Conservation (phyloP, 2,113 vertebrate species). For the Tichodroma muraria region DNA sequence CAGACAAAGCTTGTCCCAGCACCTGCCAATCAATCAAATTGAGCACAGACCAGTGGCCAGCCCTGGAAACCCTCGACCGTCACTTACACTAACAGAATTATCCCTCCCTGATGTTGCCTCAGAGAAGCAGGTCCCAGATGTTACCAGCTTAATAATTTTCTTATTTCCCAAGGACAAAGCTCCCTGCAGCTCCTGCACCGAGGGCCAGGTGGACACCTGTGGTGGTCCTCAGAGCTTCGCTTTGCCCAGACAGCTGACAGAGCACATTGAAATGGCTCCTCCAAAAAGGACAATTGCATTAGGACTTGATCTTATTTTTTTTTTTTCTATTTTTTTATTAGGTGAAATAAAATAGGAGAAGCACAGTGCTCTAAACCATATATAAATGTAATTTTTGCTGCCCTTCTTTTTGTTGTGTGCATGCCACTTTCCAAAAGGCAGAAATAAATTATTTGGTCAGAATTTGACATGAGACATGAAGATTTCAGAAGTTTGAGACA, state of each 20-base stretch:
- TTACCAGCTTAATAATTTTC: constrained; percentile 35
- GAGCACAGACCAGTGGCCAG: not conserved
- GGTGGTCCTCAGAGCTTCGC: not conserved
- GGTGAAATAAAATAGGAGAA: not conserved
- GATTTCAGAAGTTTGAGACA: not conserved
- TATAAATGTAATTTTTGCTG: not conserved
- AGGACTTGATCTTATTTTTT: not conserved
- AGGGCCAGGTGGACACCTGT: not conserved
- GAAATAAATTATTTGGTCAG: not conserved
- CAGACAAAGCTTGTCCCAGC: not conserved
- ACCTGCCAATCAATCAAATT: not conserved
- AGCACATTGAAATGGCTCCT: not conserved
- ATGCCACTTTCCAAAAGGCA: not conserved
- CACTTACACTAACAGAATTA: constrained; percentile 4
- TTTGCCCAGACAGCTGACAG: not conserved
- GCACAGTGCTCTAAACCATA: not conserved
- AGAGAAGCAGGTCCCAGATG: constrained; percentile 13
- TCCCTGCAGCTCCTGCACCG: not conserved
- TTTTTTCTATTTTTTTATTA: not conserved
- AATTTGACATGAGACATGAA: not conserved
- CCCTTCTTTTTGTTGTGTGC: not conserved
- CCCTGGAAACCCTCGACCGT: not conserved
- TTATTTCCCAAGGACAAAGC: constrained; percentile 35
- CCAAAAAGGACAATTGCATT: constrained; percentile 1
- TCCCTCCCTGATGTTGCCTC: not conserved